These are phyloP conservation scores for Caenorhabditis uteleia DNA, from an alignment of 2,888 invertebrate species.

Conservation along the genomic window DNA sequence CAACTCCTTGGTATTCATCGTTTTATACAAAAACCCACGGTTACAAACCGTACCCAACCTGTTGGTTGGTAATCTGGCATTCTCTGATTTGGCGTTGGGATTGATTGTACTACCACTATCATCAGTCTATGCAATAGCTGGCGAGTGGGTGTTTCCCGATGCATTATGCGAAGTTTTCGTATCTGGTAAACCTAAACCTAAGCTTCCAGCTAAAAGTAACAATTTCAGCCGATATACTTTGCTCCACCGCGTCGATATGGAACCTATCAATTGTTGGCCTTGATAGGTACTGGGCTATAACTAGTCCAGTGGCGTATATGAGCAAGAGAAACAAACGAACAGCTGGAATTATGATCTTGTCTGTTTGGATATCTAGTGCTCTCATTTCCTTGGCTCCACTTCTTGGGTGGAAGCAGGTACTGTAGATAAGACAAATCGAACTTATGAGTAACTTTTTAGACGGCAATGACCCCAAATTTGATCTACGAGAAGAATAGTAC, in stretches of 20 bases:
- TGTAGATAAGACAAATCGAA: neutral
- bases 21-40: conserved; percentile 69
- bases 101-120: conserved; percentile 72
- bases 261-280: conserved; percentile 73
- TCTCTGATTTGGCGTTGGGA: conserved; percentile 72
- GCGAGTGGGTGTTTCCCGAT: conserved; percentile 72
- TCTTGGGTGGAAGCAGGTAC: conserved; percentile 71
- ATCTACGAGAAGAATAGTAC: conserved; percentile 48
- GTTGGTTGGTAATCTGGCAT: conserved; percentile 72
- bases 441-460: conserved; percentile 26
- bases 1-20: conserved; percentile 68
- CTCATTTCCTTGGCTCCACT: conserved; percentile 72
- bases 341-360: conserved; percentile 70
- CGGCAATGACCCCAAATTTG: conserved; percentile 42
- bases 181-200: conserved; percentile 59
- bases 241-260: conserved; percentile 73
- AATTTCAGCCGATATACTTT: conserved; percentile 71
- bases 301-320: conserved; percentile 72
- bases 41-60: conserved; percentile 72
- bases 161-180: conserved; percentile 72
- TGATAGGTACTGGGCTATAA: conserved; percentile 71
- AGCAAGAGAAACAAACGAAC: conserved; percentile 68
- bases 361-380: conserved; percentile 72
- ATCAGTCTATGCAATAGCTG: conserved; percentile 71
- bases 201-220: too few species aligned